These are phyloP conservation scores for Dasypus novemcinctus DNA, from an alignment of 2,113 vertebrate genomes.

Conservation along the genomic window DNA sequence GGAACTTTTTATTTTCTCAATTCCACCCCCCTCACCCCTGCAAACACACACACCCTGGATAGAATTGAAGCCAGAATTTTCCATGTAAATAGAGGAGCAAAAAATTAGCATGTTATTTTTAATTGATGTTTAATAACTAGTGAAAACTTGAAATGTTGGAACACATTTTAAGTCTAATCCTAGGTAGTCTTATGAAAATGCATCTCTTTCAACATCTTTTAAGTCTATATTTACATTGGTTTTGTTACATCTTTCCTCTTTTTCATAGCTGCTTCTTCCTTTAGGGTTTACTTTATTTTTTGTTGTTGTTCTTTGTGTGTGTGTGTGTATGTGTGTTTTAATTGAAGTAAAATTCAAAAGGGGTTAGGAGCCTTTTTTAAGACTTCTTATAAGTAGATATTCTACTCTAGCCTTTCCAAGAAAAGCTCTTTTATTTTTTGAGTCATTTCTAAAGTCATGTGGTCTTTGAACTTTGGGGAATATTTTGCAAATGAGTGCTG, in stretches of 20 bases:
- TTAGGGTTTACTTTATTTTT: constrained; percentile 42
- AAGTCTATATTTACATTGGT: constrained; percentile 62
- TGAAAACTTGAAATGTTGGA: constrained; percentile 75
- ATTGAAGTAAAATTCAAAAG: constrained; percentile 47
- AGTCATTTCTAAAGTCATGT: constrained; percentile 52
- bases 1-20: no score
- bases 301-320: no score
- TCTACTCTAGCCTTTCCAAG: constrained; percentile 69
- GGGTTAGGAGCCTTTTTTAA: not conserved
- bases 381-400: constrained; percentile 53
- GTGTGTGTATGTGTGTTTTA: no score
- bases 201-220: constrained; percentile 60
- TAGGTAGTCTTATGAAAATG: constrained; percentile 68
- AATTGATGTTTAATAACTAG: constrained; percentile 67
- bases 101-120: constrained; percentile 72
- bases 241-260: constrained; percentile 79
- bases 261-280: constrained; percentile 72
- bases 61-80: constrained; percentile 65
- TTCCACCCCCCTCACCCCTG: no score
- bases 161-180: constrained; percentile 43
- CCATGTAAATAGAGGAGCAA: constrained; percentile 71
- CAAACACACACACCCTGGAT: not conserved
- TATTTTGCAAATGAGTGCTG: constrained; percentile 32
- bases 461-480: constrained; percentile 46
- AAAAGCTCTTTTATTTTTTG: constrained; percentile 55